These are phyloP conservation scores for Prorops nasuta DNA, from an alignment of 1,140 invertebrate genomes.

Conservation along the genomic window DNA sequence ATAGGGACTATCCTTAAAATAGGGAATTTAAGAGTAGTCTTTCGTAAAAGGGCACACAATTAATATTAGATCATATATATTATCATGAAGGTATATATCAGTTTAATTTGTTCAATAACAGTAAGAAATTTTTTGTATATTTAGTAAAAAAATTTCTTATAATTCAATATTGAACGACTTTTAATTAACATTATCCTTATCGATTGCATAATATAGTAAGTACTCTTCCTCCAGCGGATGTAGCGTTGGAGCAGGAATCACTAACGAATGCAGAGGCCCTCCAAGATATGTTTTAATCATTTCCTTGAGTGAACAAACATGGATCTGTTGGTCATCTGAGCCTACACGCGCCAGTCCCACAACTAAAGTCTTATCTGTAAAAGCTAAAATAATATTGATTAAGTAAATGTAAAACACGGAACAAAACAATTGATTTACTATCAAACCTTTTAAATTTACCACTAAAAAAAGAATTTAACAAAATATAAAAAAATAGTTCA, in stretches of 20 bases:
- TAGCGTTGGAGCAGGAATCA: slow-evolving; percentile 78
- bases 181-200: slow-evolving; percentile 22
- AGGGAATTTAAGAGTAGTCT: too few relatives aligned
- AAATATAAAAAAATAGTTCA: too few relatives aligned
- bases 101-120: too few relatives aligned
- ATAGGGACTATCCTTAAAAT: too few relatives aligned
- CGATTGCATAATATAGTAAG: slow-evolving; percentile 62
- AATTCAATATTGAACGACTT: slow-evolving; percentile 23
- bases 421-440: neutral
- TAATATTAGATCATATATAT: too few relatives aligned
- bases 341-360: slow-evolving; percentile 91
- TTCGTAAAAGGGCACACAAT: too few relatives aligned
- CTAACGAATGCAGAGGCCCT: slow-evolving; percentile 87
- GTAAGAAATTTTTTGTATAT: too few relatives aligned
- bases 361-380: slow-evolving; percentile 62
- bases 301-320: slow-evolving; percentile 68
- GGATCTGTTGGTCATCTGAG: slow-evolving; percentile 78
- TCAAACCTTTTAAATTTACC: neutral
- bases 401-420: slow-evolving; percentile 2
- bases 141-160: too few relatives aligned
- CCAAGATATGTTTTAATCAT: slow-evolving; percentile 83
- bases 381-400: slow-evolving; percentile 58
- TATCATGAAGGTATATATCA: too few relatives aligned
- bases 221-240: slow-evolving; percentile 93
- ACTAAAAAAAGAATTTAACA: too few relatives aligned